phyloP scores from a whole-genome alignment of 2,797 vertebrate genomes.

The Numenius phaeopus region DNA sequence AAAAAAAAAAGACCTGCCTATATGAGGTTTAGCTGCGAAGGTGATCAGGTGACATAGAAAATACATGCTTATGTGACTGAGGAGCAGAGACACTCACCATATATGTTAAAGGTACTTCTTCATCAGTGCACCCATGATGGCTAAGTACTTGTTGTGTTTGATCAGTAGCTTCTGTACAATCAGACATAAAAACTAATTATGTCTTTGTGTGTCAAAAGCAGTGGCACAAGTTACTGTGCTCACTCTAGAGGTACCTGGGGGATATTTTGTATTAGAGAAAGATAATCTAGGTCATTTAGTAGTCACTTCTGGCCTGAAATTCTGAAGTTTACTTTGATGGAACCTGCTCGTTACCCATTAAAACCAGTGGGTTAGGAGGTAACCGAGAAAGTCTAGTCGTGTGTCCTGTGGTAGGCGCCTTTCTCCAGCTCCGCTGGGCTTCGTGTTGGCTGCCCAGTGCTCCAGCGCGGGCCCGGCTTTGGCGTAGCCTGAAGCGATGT shows the following conservation, averaged over 20 bases:
- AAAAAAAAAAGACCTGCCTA: background rate
- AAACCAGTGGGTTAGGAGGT: background rate
- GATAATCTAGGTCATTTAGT: background rate
- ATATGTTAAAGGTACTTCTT: background rate
- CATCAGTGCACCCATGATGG: fast-evolving
- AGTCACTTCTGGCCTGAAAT: background rate
- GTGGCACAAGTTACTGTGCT: background rate
- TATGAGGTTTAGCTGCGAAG: background rate
- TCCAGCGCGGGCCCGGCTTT: background rate
- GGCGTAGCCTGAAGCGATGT: background rate
- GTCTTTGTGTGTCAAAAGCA: background rate
- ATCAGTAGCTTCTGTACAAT: background rate
- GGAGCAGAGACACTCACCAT: background rate
- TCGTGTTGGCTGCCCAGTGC: background rate
- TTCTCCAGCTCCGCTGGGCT: background rate
- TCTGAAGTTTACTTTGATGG: background rate
- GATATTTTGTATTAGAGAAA: background rate
- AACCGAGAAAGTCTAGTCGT: background rate
- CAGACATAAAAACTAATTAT: background rate
- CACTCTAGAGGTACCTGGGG: background rate
- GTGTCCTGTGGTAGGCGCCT: background rate
- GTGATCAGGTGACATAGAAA: background rate
- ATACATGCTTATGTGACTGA: background rate
- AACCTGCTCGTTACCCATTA: background rate
- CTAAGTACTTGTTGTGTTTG: background rate